Base-by-base conservation (phyloP, 2,113 vertebrate genomes). In the Scomber colias region DNA sequence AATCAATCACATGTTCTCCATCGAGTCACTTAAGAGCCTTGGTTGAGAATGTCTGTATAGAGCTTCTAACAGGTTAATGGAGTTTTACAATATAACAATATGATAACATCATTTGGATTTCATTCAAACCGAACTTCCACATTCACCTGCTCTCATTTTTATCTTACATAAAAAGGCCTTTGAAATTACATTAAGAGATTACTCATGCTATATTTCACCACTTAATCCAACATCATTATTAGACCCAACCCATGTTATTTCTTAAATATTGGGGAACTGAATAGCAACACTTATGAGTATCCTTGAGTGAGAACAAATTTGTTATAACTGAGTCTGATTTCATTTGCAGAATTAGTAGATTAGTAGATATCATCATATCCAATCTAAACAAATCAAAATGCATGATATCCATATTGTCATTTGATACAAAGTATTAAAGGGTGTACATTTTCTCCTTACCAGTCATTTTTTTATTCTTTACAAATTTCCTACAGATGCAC, bases 1-100 rank as follows among this genome's bases (percentile, higher is more conserved):
- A 51, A 60, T 62, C 57, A 70, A 80, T 82, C 21, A 66, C 24
- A 51, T 30, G 17, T 16, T 57, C 45, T 48, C 40, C 19, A 17
- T 13, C 16, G 2, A 30, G 35, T 70, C 53, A 71, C 15, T 30
- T 55, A 15, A 69, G 13, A 56, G 40, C 48, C 44, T 54, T 51
- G 11, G 30, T 53, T 40, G 35, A 40, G 35, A 11, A 51, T 4
- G 31, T 35, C 56, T 12, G 5, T 30, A 14, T 14, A 21, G 31
- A 60, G 27, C 30, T 66, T 62, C 16, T 10, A 53, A 68, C 66
- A 56, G 8, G 4, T 44, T 31, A 16, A 16, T 35, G 11, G 44
- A 69, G 64, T 62, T 30, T 55, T 17, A 40, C 24, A 59, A 12
- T 24, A 56, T 30, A 30, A 13, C 12, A 30, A 40, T 40, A 1